phyloP scores from a whole-genome alignment of 2,113 vertebrate species.

The Oreochromis spilurus region DNA sequence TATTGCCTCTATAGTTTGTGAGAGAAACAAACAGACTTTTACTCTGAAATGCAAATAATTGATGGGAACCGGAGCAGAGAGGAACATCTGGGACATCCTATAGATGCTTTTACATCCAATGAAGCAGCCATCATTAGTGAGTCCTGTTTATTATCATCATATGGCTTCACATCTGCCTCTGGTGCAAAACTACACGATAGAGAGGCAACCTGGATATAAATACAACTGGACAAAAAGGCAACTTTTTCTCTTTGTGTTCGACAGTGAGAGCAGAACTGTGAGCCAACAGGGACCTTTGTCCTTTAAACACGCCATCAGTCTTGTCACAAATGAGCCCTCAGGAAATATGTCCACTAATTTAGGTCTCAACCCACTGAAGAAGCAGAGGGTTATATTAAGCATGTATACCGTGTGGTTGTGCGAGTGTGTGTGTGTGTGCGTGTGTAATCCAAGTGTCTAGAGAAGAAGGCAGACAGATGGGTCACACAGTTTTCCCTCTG shows the following conservation, averaged over 20 bases:
- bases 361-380: constrained; percentile 25
- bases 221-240: neutral
- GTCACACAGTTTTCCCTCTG: constrained; percentile 34
- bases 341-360: constrained; percentile 32
- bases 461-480: constrained; percentile 54
- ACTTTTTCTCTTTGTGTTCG: neutral
- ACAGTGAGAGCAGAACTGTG: neutral
- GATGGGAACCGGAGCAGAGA: neutral
- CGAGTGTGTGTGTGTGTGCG: neutral
- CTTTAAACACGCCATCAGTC: constrained; percentile 26
- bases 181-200: neutral
- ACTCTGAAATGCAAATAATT: neutral
- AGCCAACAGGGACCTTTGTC: constrained; percentile 21
- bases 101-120: neutral
- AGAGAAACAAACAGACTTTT: neutral
- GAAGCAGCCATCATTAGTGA: neutral
- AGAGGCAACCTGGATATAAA: neutral
- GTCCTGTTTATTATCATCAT: neutral
- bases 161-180: neutral
- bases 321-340: constrained; percentile 36
- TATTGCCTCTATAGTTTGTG: neutral
- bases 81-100: neutral
- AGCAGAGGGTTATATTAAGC: neutral
- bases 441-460: neutral
- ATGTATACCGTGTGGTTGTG: neutral